phyloP scores from a whole-genome alignment of 2,113 vertebrate genomes.

The Butorides virescens region DNA sequence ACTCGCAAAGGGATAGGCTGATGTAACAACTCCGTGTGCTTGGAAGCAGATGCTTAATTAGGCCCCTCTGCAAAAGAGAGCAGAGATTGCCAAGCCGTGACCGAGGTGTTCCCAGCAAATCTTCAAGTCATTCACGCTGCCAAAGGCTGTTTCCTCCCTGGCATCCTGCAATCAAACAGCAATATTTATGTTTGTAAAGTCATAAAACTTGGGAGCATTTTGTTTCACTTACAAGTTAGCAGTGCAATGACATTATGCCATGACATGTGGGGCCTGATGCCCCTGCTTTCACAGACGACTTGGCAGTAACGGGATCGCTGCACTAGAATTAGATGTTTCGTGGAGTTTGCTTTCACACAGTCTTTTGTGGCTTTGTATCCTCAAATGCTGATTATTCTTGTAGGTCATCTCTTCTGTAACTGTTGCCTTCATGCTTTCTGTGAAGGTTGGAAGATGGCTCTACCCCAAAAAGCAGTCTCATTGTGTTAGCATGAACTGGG shows the following conservation, averaged over 20 bases:
- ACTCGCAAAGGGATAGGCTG: slow-evolving; percentile 54
- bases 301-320: neutral
- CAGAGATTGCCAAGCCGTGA: neutral
- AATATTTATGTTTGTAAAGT: neutral
- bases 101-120: neutral
- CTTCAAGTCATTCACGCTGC: neutral
- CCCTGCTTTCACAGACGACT: fast-evolving
- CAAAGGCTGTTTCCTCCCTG: fast-evolving
- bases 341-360: neutral
- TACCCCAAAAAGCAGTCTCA: neutral
- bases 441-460: neutral
- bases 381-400: neutral
- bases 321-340: fast-evolving
- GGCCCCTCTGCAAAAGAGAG: neutral
- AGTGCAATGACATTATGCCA: fast-evolving
- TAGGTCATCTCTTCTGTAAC: neutral
- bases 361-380: neutral
- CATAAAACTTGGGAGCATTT: neutral
- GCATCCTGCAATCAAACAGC: neutral
- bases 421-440: neutral
- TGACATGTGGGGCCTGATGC: neutral
- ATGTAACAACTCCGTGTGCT: slow-evolving; percentile 69
- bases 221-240: fast-evolving
- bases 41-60: neutral
- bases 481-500: fast-evolving